phyloP scores from a whole-genome alignment of 2,888 invertebrate species.

The Hypena proboscidalis region DNA sequence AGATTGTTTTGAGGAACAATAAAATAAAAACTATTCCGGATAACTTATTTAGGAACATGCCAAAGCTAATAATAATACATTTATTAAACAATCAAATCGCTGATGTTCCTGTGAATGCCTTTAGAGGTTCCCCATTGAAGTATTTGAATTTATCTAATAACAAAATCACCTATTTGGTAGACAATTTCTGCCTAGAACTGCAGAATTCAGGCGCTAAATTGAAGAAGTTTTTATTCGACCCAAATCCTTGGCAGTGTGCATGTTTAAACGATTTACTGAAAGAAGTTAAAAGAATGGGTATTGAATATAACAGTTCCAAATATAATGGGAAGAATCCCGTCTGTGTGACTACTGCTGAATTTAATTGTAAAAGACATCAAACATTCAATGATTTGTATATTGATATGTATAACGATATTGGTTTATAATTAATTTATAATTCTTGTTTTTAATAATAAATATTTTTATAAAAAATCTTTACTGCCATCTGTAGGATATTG shows the following conservation, averaged over 20 bases:
- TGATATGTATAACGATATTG: slow-evolving; percentile 52
- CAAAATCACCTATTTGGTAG: slow-evolving; percentile 64
- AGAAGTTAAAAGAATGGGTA: slow-evolving; percentile 60
- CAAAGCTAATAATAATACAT: slow-evolving; percentile 56
- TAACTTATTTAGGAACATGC: slow-evolving; percentile 58
- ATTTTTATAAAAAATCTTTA: neutral
- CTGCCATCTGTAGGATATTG: slow-evolving; percentile 21
- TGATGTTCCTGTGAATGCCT: slow-evolving; percentile 60
- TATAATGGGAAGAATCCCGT: slow-evolving; percentile 64
- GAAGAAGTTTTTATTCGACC: slow-evolving; percentile 65
- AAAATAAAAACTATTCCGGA: slow-evolving; percentile 59
- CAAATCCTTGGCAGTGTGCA: slow-evolving; percentile 77
- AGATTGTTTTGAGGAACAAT: slow-evolving; percentile 60
- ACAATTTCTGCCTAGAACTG: slow-evolving; percentile 70
- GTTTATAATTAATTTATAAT: neutral
- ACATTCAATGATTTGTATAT: slow-evolving; percentile 54
- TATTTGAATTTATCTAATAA: slow-evolving; percentile 68
- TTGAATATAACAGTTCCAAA: slow-evolving; percentile 59
- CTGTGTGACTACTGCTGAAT: slow-evolving; percentile 61
- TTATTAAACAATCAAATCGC: slow-evolving; percentile 64
- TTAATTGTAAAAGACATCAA: slow-evolving; percentile 61
- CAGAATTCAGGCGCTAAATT: slow-evolving; percentile 62
- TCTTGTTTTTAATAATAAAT: neutral
- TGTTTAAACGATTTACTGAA: slow-evolving; percentile 64
- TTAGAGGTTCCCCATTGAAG: slow-evolving; percentile 60